Base-by-base conservation (phyloP, 1,140 invertebrate species). In the Sycophila sp. region DNA sequence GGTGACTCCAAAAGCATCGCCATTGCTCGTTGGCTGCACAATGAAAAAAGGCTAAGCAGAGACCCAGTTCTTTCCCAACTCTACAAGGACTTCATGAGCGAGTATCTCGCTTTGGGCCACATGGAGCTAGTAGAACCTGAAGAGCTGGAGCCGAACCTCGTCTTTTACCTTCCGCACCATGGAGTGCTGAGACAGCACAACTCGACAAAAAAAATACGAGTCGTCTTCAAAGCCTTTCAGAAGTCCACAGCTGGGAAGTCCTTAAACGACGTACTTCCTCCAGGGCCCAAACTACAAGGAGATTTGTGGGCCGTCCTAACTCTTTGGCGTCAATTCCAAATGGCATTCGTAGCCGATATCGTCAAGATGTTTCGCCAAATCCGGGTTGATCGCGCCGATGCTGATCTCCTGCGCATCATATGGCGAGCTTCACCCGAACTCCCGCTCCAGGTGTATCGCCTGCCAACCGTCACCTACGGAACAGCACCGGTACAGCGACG, bases 381-480 rank as follows among this genome's bases (percentile, higher is more conserved):
- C 11, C 15, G 40, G 8, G 53, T 71, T 8, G 17, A 71, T 34
- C 2, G 6, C 1, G 8, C 30, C 22, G 69, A 71, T 30, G 15
- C 45, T 7, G 5, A 42, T 40, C 28, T 13, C 36, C 69, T 65
- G 26, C 17, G 55, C 15, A 72, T 72, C 32, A 19, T 22, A 6
- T 72, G 71, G 71, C 19, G 71, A 11, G n/a, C 15, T 24, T 0
- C 4, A 2, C 47, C 56, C 1, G 1, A n/a, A 2, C 42, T 55
- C 0, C 30, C 47, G 0, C 36, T 72, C 1, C 8, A 15, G 0
- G 22, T 2, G 3, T 68, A 32, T 36, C 24, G 26, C 2, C 32
- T 72, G 0, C 34, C n/a, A 7, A 72, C 71, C 0, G 64, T 73
- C 1, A 69, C 71, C 1, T 69, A 19, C 34, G 51, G 71, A 4